phyloP scores from a whole-genome alignment of 1,140 invertebrate genomes.

The Limonius californicus region DNA sequence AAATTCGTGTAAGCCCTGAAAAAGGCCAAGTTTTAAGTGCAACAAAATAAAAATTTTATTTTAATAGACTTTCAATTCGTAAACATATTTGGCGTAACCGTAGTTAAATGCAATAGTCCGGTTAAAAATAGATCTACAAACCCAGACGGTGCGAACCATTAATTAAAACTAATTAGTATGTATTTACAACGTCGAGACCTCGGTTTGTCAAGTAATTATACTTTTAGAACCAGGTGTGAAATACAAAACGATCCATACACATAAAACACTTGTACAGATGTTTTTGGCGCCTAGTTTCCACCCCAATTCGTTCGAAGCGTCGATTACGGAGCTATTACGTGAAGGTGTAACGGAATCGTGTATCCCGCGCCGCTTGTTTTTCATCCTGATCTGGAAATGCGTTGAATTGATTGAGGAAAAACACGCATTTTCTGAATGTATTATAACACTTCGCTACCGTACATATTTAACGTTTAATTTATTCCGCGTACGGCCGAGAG shows the following conservation, averaged over 20 bases:
- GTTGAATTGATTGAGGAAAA: background rate
- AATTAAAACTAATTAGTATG: too few relatives aligned
- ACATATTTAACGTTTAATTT: background rate
- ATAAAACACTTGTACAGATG: background rate
- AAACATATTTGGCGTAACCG: too few relatives aligned
- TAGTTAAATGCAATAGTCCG: too few relatives aligned
- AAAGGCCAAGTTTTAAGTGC: too few relatives aligned
- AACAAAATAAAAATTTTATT: too few relatives aligned
- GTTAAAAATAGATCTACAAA: too few relatives aligned
- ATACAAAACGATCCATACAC: background rate
- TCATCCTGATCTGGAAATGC: background rate
- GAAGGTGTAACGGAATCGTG: too few relatives aligned
- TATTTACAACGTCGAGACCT: background rate
- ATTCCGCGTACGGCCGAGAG: too few relatives aligned
- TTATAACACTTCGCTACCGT: background rate
- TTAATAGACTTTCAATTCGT: too few relatives aligned
- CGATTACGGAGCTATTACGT: too few relatives aligned
- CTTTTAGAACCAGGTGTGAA: background rate
- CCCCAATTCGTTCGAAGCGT: background rate
- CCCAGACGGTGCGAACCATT: too few relatives aligned
- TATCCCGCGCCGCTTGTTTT: background rate
- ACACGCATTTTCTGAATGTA: background rate
- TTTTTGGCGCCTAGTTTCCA: background rate
- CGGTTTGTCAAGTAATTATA: background rate
- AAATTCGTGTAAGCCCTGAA: too few relatives aligned